phyloP scores from a whole-genome alignment of 2,888 invertebrate genomes.

The Drosophila maculinotata region DNA sequence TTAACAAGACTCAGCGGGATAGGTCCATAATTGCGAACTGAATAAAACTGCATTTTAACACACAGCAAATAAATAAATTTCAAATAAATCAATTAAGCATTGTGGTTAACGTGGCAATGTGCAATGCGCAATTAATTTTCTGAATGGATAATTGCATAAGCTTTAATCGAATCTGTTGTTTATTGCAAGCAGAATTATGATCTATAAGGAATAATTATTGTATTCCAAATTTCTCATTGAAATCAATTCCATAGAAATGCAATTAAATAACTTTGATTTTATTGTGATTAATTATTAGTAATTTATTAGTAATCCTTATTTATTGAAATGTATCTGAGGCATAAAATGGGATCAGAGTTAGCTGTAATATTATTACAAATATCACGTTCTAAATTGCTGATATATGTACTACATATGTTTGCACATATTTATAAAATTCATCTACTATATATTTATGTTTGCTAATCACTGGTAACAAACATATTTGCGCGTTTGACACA shows the following conservation, averaged over 20 bases:
- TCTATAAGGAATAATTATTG: neutral
- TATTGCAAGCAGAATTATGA: neutral
- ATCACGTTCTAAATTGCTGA: too few relatives aligned
- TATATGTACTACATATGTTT: too few relatives aligned
- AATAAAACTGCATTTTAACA: neutral
- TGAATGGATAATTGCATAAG: neutral
- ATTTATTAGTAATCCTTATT: too few relatives aligned
- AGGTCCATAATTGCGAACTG: neutral
- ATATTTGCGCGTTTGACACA: neutral
- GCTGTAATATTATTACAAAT: too few relatives aligned
- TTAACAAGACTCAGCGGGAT: constrained; percentile 27
- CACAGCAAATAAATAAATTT: constrained; percentile 2
- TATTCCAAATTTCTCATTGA: neutral
- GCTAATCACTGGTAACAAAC: neutral
- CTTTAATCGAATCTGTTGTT: neutral
- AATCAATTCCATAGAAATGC: neutral
- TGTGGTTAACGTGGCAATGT: constrained; percentile 19
- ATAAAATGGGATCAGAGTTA: too few relatives aligned
- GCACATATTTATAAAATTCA: too few relatives aligned
- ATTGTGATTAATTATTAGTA: too few relatives aligned
- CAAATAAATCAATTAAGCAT: constrained; percentile 28
- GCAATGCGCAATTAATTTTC: constrained; percentile 14
- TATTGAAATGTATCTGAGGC: too few relatives aligned
- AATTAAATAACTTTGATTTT: neutral
- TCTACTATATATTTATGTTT: neutral